Evolutionary conservation across 2,113 vertebrate species (phyloP), one percentile per base, ranked within the genome.

Genomic region (Willisornis vidua): DNA sequence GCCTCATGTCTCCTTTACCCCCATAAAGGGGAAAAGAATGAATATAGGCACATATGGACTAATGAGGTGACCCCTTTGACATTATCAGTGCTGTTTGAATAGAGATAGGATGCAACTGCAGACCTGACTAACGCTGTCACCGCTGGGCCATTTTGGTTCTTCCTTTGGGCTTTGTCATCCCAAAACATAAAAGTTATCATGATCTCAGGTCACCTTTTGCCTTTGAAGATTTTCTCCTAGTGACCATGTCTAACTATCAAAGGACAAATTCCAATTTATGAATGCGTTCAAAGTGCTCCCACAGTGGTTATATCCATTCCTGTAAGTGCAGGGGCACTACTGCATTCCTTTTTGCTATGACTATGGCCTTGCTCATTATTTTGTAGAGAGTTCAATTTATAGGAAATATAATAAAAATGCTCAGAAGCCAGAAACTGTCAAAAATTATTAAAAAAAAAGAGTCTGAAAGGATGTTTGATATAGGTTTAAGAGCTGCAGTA

Each of bases 11-110:
- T 86, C 33, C 3, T 43, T 83, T 71, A 20, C 1, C 14, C 4
- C 5, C 4, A 12, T 19, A 45, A 28, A 43, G 7, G 2, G 7
- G 52, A 86, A 59, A 66, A 33, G 14, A 16, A 41, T 4, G 3
- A 43, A 10, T 37, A 48, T 19, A 33, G 3, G 3, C 6, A 71
- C 3, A 23, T 16, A 65, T 0, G 0, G 28, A 39, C 26, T 87
- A 63, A 85, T 55, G 24, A 70, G 25, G 14, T 74, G 26, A 85
- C 6, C 31, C 67, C 8, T 10, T 82, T 61, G 65, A 23, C 11
- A 39, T 26, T 59, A 29, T 48, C 33, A 8, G 7, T 22, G 14
- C 20, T 89, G 8, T n/a, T 82, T 63, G 37, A 79, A 65, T 2
- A 87, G 16, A n/a, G 7, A 52, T 2, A 18, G 9, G 49, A 62